A percentile compares a stretch with the other conserved stretches of the same genome.
These are phyloP conservation scores for Mirounga angustirostris DNA, from an alignment of 2,113 vertebrate species.

Conservation along the genomic window DNA sequence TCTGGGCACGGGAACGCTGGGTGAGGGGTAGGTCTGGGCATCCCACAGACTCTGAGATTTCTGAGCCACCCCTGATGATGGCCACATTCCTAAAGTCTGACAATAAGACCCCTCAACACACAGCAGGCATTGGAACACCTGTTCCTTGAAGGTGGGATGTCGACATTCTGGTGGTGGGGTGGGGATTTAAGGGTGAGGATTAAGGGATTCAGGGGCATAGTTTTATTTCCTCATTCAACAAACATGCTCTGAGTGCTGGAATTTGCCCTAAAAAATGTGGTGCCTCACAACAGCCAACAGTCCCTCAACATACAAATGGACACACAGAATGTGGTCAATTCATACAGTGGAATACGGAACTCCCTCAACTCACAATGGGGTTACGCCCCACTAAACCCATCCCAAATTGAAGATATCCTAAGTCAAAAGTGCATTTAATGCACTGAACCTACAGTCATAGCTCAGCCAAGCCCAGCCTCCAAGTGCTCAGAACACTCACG, in stretches of 20 bases:
- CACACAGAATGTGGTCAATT: fast-evolving
- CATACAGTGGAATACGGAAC: fast-evolving
- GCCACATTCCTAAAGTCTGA: neutral
- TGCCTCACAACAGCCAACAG: neutral
- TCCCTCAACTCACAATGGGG: neutral
- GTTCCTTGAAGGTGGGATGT: neutral
- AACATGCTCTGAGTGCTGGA: neutral
- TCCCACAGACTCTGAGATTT: neutral
- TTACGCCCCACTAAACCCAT: neutral
- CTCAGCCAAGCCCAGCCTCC: neutral
- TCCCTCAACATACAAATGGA: fast-evolving
- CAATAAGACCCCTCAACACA: neutral
- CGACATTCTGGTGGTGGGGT: neutral
- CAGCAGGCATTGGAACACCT: neutral
- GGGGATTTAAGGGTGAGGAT: neutral
- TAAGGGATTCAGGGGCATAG: fast-evolving
- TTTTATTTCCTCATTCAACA: neutral
- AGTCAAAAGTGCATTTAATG: neutral
- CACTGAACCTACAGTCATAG: neutral
- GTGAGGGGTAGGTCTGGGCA: fast-evolving
- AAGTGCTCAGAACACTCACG: fast-evolving
- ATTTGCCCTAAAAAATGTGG: neutral
- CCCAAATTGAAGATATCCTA: neutral
- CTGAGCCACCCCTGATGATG: fast-evolving
- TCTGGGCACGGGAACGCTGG: neutral